Base-by-base conservation (phyloP, 1,140 invertebrate genomes). In the Nasonia vitripennis region DNA sequence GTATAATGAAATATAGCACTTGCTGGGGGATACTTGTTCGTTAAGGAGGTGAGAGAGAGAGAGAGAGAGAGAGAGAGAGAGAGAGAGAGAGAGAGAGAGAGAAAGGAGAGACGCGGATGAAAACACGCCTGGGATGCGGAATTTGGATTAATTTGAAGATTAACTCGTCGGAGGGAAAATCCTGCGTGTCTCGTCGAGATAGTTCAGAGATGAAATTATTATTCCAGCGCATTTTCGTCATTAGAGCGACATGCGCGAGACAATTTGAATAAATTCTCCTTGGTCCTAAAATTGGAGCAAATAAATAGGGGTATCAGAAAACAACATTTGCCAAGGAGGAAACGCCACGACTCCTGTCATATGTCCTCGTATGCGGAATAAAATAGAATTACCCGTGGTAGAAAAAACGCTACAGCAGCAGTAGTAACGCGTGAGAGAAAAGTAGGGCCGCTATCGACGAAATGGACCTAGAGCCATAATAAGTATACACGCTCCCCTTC, bases 401-500 rank as follows among this genome's bases (percentile, higher is more conserved):
- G 6, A 20, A 17, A 62, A 62, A 62, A n/a, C 20, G 55, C 55
- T 62, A 6, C 55, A 6, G 55, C 20, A 51, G 45, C 45, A 48
- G 45, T 2, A 48, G 48, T 0, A 12, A 27, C 10, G 27, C 9
- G 27, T 11, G 68, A 11, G 68, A 71, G 68, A 34, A 71, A 71
- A 71, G 27, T 3, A n/a, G 27, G 23, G 27, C 5, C 70, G 17
- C 81, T 51, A 83, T 83, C 81, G 81, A 87, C 87, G 88, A 91
- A 90, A 91, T 88, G 86, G 89, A 90, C 89, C 86, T 88, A 88
- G n/a, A 55, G 31, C 14, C 31, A 34, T 81, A 74, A 82, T 82
- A 82, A 82, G 3, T 14, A 70, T 34, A 62, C 6, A 62, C 51
- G 55, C 55, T 20, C 5, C 55, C 17, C 17, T 62, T 81, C 74